Conservation (phyloP, 2,888 invertebrate species). For the Orthosia incerta region DNA sequence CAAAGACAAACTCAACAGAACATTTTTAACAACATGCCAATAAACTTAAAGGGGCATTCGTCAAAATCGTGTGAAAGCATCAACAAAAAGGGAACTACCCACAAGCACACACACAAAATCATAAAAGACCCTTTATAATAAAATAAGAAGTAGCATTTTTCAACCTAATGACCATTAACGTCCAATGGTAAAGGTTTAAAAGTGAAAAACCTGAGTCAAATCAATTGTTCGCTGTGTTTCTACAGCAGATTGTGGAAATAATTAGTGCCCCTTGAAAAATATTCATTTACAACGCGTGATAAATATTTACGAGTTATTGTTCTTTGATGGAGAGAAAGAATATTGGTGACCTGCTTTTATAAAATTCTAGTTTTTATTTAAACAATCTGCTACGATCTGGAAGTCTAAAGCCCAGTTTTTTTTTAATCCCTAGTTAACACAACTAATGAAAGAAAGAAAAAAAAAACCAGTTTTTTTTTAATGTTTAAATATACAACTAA, state of each 20-base stretch:
- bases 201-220: slow-evolving; percentile 79
- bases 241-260: slow-evolving; percentile 86
- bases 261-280: slow-evolving; percentile 89
- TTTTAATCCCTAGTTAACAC: too few relatives aligned
- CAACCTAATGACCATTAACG: slow-evolving; percentile 76
- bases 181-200: slow-evolving; percentile 70
- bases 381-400: too few relatives aligned
- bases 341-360: slow-evolving; percentile 70
- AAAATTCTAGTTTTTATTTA: not conserved
- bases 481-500: too few relatives aligned
- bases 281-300: slow-evolving; percentile 89
- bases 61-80: slow-evolving; percentile 59
- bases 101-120: slow-evolving; percentile 53
- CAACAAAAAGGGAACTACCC: slow-evolving; percentile 37
- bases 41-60: slow-evolving; percentile 42
- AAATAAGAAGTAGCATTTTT: slow-evolving; percentile 69
- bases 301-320: slow-evolving; percentile 91
- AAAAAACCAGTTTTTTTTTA: too few relatives aligned
- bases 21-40: slow-evolving; percentile 44
- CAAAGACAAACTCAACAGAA: slow-evolving; percentile 25
- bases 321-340: slow-evolving; percentile 76
- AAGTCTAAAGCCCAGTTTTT: too few relatives aligned
- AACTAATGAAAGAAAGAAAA: too few relatives aligned
- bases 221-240: slow-evolving; percentile 82
- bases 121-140: slow-evolving; percentile 58